Evolutionary conservation across 2,888 invertebrate genomes (phyloP), one percentile per base, ranked within the genome.

Genomic region (Parasteatoda lunata): DNA sequence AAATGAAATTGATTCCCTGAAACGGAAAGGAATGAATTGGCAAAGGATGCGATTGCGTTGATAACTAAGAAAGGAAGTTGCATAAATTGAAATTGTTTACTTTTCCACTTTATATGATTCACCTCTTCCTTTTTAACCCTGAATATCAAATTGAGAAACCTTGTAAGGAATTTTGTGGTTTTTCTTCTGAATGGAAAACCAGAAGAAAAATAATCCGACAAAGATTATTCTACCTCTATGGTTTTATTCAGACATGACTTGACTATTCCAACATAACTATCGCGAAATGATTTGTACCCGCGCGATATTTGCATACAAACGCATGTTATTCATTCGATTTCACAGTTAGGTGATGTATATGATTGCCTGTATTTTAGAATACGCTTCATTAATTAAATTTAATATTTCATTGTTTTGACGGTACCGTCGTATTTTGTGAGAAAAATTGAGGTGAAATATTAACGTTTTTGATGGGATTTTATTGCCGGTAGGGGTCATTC

Each of bases 181-280:
- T 59, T 59, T 59, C 59, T 5, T 59, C 9, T 9, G 59, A 59
- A 59, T 59, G 59, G 4, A 30, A 30, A 30, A 30, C 30, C 30
- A 30, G 30, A 30, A 30, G 30, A 30, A 30, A 30, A 30, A 30
- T 30, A 30, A 30, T 30, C 30, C 30, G 30, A 30, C 30, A 30
- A 30, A 30, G 30, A 30, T 30, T 30, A 30, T 71, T 71, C 71
- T 71, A 51, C 71, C 71, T 64, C 54, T 64, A 47, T 79, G 47
- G 49, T 11, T 30, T 59, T 49, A 49, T 70, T 71, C 64, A 71
- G 79, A 30, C 30, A 30, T 30, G 30, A 13, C n/a, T 4, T 59
- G n/a, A 59, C 59, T 59, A 59, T n/a, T 59, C 11, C 59, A n/a
- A 13, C 59, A 59, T 59, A 59, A 59, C 59, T 59, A 59, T 59